A percentile compares a stretch with the other conserved stretches of the same genome.
Evolutionary conservation across 2,797 vertebrate species (phyloP).

Genomic region (Lerista edwardsae): DNA sequence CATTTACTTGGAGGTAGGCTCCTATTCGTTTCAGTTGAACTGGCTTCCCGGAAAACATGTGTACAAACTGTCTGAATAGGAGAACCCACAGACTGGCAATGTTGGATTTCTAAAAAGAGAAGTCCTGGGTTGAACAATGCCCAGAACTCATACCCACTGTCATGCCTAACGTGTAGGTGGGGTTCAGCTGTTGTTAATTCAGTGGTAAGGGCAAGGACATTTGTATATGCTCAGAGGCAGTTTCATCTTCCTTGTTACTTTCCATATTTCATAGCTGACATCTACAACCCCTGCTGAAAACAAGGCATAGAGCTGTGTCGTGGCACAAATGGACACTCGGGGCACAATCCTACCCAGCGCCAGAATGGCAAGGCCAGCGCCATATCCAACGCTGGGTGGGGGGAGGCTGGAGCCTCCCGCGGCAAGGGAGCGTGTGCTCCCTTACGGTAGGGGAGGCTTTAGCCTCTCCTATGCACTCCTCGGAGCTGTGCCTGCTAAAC

Average conservation of each 20-base stretch:
- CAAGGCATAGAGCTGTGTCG: not conserved
- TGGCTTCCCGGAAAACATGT: not conserved
- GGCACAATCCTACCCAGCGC: too few relatives aligned
- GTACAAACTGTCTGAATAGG: not conserved
- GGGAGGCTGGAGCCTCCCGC: too few relatives aligned
- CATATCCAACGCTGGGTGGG: too few relatives aligned
- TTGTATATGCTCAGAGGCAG: not conserved
- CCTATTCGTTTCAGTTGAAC: not conserved
- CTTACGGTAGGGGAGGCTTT: too few relatives aligned
- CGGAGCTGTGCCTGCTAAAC: too few relatives aligned
- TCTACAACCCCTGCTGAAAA: not conserved
- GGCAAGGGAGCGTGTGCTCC: too few relatives aligned
- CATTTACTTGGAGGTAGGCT: constrained; percentile 5
- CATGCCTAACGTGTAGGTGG: not conserved
- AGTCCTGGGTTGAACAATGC: not conserved
- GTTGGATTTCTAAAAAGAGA: not conserved
- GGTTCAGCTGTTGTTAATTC: not conserved
- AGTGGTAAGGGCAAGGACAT: not conserved
- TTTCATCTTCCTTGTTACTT: not conserved
- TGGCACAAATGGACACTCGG: not conserved
- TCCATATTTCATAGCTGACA: not conserved
- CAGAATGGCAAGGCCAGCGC: too few relatives aligned
- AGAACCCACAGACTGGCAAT: not conserved
- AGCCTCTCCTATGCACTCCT: too few relatives aligned
- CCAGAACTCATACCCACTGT: not conserved